phyloP scores from a whole-genome alignment of 2,888 invertebrate genomes.

The Trilocha varians region DNA sequence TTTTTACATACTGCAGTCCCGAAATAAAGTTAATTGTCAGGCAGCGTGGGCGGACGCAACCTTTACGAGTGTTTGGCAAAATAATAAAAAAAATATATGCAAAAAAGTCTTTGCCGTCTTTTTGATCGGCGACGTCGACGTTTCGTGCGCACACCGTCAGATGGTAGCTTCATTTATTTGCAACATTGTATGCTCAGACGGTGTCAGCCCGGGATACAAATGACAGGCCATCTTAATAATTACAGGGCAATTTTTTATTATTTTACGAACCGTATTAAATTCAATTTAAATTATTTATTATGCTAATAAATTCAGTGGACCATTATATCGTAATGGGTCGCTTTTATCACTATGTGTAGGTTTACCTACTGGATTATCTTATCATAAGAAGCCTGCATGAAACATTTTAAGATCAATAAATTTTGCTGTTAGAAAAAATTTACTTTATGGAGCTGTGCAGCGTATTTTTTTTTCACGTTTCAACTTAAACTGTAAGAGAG shows the following conservation, averaged over 20 bases:
- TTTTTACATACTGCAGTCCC: constrained; percentile 17
- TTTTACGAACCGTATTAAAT: neutral
- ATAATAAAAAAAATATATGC: constrained; percentile 6
- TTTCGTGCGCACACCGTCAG: constrained; percentile 14
- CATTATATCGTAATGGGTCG: neutral
- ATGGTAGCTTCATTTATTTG: constrained; percentile 14
- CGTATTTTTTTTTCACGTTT: too few relatives aligned
- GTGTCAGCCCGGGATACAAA: constrained; percentile 1
- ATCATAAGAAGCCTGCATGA: too few relatives aligned
- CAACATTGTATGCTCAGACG: constrained; percentile 14
- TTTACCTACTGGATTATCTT: too few relatives aligned
- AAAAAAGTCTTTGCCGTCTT: too few relatives aligned
- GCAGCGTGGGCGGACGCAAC: constrained; percentile 34
- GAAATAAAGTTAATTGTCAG: constrained; percentile 58
- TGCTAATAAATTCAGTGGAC: constrained; percentile 1
- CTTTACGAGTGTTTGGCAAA: constrained; percentile 19
- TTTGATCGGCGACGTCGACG: constrained; percentile 13
- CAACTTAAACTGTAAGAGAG: too few relatives aligned
- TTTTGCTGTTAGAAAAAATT: too few relatives aligned
- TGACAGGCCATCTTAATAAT: constrained; percentile 5
- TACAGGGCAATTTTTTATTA: neutral
- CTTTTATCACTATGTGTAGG: too few relatives aligned
- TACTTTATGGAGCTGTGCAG: too few relatives aligned
- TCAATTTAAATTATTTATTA: neutral
- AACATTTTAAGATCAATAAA: too few relatives aligned